Base-by-base conservation (phyloP, 2,888 invertebrate species). In the Stenichneumon culpator region DNA sequence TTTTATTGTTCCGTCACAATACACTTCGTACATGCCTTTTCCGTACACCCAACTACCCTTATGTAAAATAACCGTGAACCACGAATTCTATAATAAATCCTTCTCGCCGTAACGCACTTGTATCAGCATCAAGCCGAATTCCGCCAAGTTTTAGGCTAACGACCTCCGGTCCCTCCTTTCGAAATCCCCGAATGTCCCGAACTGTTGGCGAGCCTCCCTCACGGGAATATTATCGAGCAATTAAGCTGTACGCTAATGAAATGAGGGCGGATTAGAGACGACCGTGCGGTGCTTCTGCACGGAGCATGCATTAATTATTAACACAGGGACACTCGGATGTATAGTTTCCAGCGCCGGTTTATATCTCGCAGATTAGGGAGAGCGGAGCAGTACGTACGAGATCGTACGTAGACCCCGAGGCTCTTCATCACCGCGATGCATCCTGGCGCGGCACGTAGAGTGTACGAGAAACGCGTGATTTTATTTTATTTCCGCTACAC, bases 231-330 rank as follows among this genome's bases (percentile, higher is more conserved):
- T 52, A 60, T 36, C 70, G 73, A 75, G 69, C 70, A 82, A 75
- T 82, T 75, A 75, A 82, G 63, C 52, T 22, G 47, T 32, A 69
- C 81, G 44, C 65, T 82, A 82, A 82, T 82, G 63, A 65, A 82
- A 75, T 82, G 63, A 75, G 81, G 22, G 74, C n/a, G 68, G 69
- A 81, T 74, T 72, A 81, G 74, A 69, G 67, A 68, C 36, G 22
- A 4, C 57, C 3, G 44, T 67, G 52, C 28, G 47, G 74, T 50
- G 60, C 68, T 70, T 75, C 75, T 52, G 28, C 60, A 11, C 57
- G n/a, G 50, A 63, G 69, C 25, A 47, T 74, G 60, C 39, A 50
- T 63, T 39, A 60, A 65, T 70, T 28, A 74, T 74, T 63, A 69
- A 79, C 28, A 32, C 16, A 19, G 25, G 57, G 22, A 57, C 57